Conservation (phyloP, 2,888 invertebrate species). For the Microctonus brassicae region DNA sequence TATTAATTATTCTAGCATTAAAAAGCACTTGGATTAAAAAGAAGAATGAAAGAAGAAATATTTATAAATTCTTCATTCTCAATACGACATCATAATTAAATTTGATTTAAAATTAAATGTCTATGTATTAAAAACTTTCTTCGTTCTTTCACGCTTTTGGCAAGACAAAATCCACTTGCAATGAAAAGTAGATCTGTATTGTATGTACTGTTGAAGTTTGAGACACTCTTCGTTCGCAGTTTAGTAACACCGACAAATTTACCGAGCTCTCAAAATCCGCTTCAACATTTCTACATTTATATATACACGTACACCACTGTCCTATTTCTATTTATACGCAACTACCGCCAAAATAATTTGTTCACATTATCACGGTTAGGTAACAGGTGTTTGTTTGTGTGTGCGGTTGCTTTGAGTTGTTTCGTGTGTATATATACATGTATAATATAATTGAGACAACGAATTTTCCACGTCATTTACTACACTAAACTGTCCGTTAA, state of each 20-base stretch:
- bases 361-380: constrained; percentile 28
- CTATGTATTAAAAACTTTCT: not conserved
- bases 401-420: constrained; percentile 5
- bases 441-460: not conserved
- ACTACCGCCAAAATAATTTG: constrained; percentile 29
- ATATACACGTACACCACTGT: not conserved
- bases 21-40: not conserved
- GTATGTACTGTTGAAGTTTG: not conserved
- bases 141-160: not conserved
- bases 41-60: not conserved
- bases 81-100: not conserved
- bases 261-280: constrained; percentile 20
- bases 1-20: not conserved
- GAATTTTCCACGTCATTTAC: not conserved
- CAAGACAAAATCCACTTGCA: not conserved
- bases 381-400: constrained; percentile 37
- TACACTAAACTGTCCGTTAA: not conserved
- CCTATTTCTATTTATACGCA: not conserved
- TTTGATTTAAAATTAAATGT: not conserved
- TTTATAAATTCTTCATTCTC: not conserved
- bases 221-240: constrained; percentile 19
- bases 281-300: not conserved
- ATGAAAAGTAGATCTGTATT: not conserved
- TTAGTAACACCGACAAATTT: constrained; percentile 32
- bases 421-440: too few species aligned